Evolutionary conservation across 2,797 vertebrate species (phyloP).

Genomic region (Acanthopagrus latus): DNA sequence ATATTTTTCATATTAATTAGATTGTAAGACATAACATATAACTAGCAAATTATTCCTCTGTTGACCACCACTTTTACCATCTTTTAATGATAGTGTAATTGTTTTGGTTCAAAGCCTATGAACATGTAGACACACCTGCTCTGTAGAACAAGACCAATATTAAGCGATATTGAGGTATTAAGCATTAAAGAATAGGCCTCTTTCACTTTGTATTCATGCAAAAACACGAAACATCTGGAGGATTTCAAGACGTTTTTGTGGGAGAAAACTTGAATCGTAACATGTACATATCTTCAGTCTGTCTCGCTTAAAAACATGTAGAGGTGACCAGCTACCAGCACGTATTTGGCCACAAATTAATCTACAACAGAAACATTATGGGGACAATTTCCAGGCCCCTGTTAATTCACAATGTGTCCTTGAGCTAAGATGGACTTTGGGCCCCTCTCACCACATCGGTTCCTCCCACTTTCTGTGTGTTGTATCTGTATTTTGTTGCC

Average conservation of each 20-base stretch:
- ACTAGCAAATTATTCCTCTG: too few relatives aligned
- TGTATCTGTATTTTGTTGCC: not conserved
- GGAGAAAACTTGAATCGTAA: not conserved
- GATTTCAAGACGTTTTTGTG: too few relatives aligned
- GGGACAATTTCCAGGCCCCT: not conserved
- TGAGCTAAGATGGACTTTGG: not conserved
- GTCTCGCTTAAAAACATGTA: not conserved
- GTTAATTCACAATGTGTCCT: not conserved
- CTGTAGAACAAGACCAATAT: too few relatives aligned
- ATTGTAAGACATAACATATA: too few relatives aligned
- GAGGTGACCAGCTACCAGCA: not conserved
- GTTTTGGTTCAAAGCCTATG: not conserved
- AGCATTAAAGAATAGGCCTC: not conserved
- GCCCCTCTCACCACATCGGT: not conserved
- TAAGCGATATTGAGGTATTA: too few relatives aligned
- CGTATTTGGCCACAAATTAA: not conserved
- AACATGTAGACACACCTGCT: not conserved
- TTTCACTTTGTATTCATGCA: not conserved
- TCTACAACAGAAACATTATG: not conserved
- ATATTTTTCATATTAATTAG: too few relatives aligned
- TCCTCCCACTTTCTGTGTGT: not conserved
- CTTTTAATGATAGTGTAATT: not conserved
- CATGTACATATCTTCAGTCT: not conserved
- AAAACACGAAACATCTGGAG: not conserved
- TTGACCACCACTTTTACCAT: fast-evolving